phyloP scores from a whole-genome alignment of 2,888 invertebrate species.

The Carabus problematicus region DNA sequence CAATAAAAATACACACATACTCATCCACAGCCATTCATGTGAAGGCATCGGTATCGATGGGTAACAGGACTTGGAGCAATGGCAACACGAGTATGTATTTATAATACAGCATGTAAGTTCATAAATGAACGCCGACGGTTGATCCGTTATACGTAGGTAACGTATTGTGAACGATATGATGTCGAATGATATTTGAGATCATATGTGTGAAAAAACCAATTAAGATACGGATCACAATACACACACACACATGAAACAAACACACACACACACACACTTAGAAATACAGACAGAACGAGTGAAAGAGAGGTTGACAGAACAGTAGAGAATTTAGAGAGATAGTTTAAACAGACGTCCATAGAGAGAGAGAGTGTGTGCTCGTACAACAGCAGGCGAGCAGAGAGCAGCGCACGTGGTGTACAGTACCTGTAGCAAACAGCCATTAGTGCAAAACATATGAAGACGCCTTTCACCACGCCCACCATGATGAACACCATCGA shows the following conservation, averaged over 20 bases:
- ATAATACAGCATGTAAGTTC: not conserved
- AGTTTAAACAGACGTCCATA: slow-evolving; percentile 21
- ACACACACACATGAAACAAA: slow-evolving; percentile 16
- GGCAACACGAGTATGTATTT: not conserved
- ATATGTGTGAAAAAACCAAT: slow-evolving; percentile 1
- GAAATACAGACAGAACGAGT: slow-evolving; percentile 16
- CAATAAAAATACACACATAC: slow-evolving; percentile 39
- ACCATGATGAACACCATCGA: slow-evolving; percentile 92
- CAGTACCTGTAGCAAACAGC: slow-evolving; percentile 94
- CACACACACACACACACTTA: slow-evolving; percentile 22
- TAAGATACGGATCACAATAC: slow-evolving; percentile 18
- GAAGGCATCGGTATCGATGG: slow-evolving; percentile 1
- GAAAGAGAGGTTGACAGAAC: not conserved
- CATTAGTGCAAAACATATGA: slow-evolving; percentile 94
- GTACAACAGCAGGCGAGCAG: slow-evolving; percentile 30
- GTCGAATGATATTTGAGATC: slow-evolving; percentile 1
- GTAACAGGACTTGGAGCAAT: slow-evolving; percentile 5
- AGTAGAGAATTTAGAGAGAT: too few relatives aligned
- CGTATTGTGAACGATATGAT: slow-evolving; percentile 1
- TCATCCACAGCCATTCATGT: slow-evolving; percentile 18
- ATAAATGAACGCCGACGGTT: too few relatives aligned
- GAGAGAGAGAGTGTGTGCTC: slow-evolving; percentile 24
- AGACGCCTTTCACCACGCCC: slow-evolving; percentile 90
- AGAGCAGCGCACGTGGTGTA: slow-evolving; percentile 46
- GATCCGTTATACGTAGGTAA: too few relatives aligned